phyloP scores from a whole-genome alignment of 2,113 vertebrate genomes.

The rat (Rattus norvegicus) region GRCr8 NC_086024.1:38663001-38663500 shows the following conservation, averaged over 20 bases:
- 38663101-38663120: not conserved
- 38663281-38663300: not conserved
- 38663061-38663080: not conserved
- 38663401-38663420: not conserved
- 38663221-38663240: not conserved
- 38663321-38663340: not conserved
- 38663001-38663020: not conserved
- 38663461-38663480: not conserved
- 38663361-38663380: not conserved
- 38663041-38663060: not conserved
- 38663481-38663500: not conserved
- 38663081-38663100: not conserved
- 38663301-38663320: not conserved
- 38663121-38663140: not conserved
- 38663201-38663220: not conserved
- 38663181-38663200: not conserved
- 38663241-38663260: not conserved
- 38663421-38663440: not conserved
- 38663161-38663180: not conserved
- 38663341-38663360: not conserved
- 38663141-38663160: accelerated
- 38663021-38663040: not conserved
- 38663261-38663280: not conserved
- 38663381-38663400: not conserved
- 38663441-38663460: not conserved